Base-by-base conservation (phyloP, 2,888 invertebrate species). In the Helicoverpa assulta region DNA sequence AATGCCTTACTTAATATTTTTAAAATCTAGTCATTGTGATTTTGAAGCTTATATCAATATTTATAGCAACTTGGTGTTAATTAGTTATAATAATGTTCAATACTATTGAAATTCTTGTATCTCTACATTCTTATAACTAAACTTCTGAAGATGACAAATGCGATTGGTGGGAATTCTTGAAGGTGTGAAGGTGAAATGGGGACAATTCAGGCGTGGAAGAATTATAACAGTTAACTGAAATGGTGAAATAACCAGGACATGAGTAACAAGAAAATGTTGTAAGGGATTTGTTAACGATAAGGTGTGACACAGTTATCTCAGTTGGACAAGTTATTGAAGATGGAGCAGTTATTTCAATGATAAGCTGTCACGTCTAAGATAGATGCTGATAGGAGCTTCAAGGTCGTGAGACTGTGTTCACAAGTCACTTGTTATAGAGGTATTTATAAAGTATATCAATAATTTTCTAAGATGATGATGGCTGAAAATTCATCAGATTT, bases 341-440 rank as follows among this genome's bases (percentile, higher is more conserved):
- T 71, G 85, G 84, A 78, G 69, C 63, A 81, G 84, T 85, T 89
- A 83, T 86, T 85, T 80, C 75, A 57, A 70, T 74, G 89, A 89
- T 89, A 89, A 88, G 81, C 81, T 85, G 88, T 85, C 89, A 86
- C 78, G 76, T 81, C 73, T 75, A 69, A 84, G 88, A 88, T 85
- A 85, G 85, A 85, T 84, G 77, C 76, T 73, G 85, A 85, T 83
- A 83, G 29, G 62, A 71, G 59, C 67, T 80, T 83, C 87, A 85
- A 89, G 90, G 89, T 83, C 71, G 77, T 70, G 8, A 2, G 29
- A 63, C 71, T 80, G 47, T 76, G 55, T 66, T 76, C 77, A 80
- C 65, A 69, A 66, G 55, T 56, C 18, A 62, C 26, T 53, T 62
- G 43, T 68, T 62, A 59, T 73, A n/a, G n/a, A n/a, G n/a, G n/a